Base-by-base conservation (phyloP, 2,113 vertebrate genomes). In the Megalops atlanticus region DNA sequence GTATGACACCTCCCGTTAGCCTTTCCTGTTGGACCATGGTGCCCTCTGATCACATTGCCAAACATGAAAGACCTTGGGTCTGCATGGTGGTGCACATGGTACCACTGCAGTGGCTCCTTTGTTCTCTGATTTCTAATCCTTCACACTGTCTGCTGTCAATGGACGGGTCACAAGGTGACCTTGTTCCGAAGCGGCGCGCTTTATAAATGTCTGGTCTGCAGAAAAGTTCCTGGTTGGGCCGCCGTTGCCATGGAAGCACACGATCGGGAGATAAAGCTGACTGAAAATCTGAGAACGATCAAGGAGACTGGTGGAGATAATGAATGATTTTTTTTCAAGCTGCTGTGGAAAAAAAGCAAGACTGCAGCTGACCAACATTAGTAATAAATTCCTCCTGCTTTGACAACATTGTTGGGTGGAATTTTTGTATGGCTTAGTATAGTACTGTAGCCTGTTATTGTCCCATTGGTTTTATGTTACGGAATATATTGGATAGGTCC, bases 381-480 rank as follows among this genome's bases (percentile, higher is more conserved):
- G 91, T 93, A 93, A 94, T 91, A 92, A 91, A 92, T 93, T 93
- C 90, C 90, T 93, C 88, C 88, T 90, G 89, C 82, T 90, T 90
- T 93, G 93, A 91, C 90, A 92, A 92, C 87, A 89, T n/a, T 88
- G 91, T 88, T 88, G 84, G 87, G 86, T 87, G 87, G 89, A 89
- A 90, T 89, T 83, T 89, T 87, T 90, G 81, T 76, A 85, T 38
- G 75, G 88, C 84, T 86, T 73, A 77, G 77, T 77, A 83, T 82
- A 81, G 87, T 82, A 81, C 87, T 80, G 84, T 54, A 58, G 81
- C 82, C 87, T 78, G 83, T 87, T 83, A 86, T 87, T 88, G 89
- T 90, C 86, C 91, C 88, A 88, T 87, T 84, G 89, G 92, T 94
- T 93, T 94, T 90, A 89, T 85, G 88, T 94, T 92, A 91, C 91